Base-by-base conservation (phyloP, 1,140 invertebrate genomes). In the Pteromalus puparum region DNA sequence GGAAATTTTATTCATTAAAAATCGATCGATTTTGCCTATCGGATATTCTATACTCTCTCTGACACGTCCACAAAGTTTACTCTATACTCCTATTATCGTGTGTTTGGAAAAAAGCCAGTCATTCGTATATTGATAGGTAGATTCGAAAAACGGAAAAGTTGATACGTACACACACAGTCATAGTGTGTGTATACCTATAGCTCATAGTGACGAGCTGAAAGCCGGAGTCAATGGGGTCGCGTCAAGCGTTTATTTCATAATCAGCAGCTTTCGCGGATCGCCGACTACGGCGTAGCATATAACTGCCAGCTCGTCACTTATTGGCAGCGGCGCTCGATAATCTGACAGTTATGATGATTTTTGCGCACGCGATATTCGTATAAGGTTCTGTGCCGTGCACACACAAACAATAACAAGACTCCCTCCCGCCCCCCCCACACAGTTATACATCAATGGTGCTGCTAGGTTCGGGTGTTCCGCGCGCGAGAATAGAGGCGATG, bases 241-340 rank as follows among this genome's bases (percentile, higher is more conserved):
- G 75, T 53, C 75, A 65, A 26, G 86, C 87, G 87, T 90, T 91
- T 90, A 90, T 91, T 91, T 91, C 88, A 89, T 90, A 91, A 92
- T 91, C 91, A 91, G 89, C 89, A 87, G 90, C 88, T 91, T 91
- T 92, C 5, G 53, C 89, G 88, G 21, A 90, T 90, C 87, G 88
- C 76, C 53, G 88, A 86, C 88, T 85, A 90, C 90, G 90, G 90
- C 90, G 78, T 81, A 85, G 38, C 38, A 42, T 84, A 85, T 82
- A 86, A 86, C 87, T 18, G 24, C 68, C 10, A 70, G 26, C 48
- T 38, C 74, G 21, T 24, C 21, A 48, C 73, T 75, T 48, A 46
- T 24, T 46, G 73, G n/a, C 34, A 65, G 12, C 48, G 46, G 0
- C 24, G 72, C 2, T 67, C 30, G 67, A 70, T 70, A 30, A 42